These are phyloP conservation scores for Pungitius pungitius DNA, from an alignment of 2,113 vertebrate species.

Conservation along the genomic window DNA sequence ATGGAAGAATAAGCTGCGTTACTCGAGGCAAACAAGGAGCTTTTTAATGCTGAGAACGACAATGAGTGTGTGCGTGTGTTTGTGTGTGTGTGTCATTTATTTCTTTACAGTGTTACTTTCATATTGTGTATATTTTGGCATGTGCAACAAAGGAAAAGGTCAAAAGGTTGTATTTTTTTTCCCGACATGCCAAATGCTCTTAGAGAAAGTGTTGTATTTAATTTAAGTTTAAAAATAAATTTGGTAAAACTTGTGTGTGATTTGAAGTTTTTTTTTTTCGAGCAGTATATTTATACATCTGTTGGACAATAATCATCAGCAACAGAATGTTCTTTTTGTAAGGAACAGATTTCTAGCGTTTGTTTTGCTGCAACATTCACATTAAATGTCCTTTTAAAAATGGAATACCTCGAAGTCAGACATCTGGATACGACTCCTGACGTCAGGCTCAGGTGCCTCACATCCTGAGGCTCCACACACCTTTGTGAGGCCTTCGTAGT, in stretches of 20 bases:
- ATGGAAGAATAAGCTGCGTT: not conserved
- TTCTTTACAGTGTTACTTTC: constrained; percentile 7
- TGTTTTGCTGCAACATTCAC: not conserved
- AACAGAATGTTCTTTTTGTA: no score
- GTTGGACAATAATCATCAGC: not conserved
- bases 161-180: not conserved
- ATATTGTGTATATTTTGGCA: not conserved
- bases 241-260: not conserved
- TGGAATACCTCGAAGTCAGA: no score
- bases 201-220: constrained; percentile 1
- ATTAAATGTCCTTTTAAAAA: no score
- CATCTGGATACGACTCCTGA: not conserved
- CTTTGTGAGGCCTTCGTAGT: no score
- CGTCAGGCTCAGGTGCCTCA: not conserved
- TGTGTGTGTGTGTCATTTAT: no score
- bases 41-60: constrained; percentile 7
- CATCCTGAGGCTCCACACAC: no score
- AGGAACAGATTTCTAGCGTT: not conserved
- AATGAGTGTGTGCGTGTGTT: no score
- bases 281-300: not conserved
- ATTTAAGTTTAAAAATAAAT: constrained; percentile 32
- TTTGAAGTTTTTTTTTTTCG: not conserved
- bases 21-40: not conserved
- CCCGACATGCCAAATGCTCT: not conserved
- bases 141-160: not conserved